Evolutionary conservation across 1,140 invertebrate genomes (phyloP), one percentile per base, ranked within the genome.

Genomic region (Aphelinus certus): DNA sequence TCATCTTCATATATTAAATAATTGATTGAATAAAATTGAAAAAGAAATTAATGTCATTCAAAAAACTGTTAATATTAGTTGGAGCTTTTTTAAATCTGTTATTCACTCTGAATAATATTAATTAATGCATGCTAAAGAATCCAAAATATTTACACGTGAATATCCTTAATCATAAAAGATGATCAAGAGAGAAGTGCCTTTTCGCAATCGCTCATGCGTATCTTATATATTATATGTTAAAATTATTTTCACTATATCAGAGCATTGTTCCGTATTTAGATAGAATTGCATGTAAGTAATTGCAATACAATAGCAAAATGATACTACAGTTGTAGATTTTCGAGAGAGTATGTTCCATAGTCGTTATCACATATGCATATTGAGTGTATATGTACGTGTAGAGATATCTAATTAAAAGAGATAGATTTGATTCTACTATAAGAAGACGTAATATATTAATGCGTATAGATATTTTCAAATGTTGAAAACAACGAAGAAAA

Each of bases 331-430:
- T 70, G 47, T 76, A 62, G 9, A 63, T 57, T 26, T 69, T 51
- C 10, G 10, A 68, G 7, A 47, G 60, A 75, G 61, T 75, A 75
- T 64, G 48, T 7, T 67, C 65, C 49, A 65, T 71, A 71, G 62
- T 76, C 69, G 68, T 71, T 76, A 71, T 65, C 56, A 62, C 51
- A 72, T 56, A 76, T 68, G 42, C 26, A 67, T 65, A 69, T 48
- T 69, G 56, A 48, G 26, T 67, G 7, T 63, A 62, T 58, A 62
- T 51, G 56, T 55, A 72, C 55, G 7, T 57, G 46, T 65, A 66
- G 10, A 73, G 47, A 66, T 42, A 56, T 9, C 26, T 7, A 65
- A 73, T 46, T 26, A 42, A 58, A 58, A 66, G 61, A 51, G 51
- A 61, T 66, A n/a, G 7, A 58, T 71, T 47, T 48, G 43, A 71